phyloP scores from a whole-genome alignment of 1,140 invertebrate species.

The Cyclargus thomasi region DNA sequence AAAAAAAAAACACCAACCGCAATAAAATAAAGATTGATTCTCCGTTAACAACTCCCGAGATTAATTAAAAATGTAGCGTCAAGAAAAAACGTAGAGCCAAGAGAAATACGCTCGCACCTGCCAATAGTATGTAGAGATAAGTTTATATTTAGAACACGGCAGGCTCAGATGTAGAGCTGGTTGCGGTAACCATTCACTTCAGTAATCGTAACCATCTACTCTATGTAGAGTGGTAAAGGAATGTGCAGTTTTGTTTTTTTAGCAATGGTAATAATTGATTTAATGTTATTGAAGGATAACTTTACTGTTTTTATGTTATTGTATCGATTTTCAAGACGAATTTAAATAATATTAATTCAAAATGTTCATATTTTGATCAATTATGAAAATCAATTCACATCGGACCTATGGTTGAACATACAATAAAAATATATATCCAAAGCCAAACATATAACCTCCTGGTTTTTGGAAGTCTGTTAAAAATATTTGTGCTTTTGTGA shows the following conservation, averaged over 20 bases:
- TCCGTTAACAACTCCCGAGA: conserved; percentile 45
- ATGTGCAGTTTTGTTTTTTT: background rate
- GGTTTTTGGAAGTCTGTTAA: no score
- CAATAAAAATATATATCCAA: no score
- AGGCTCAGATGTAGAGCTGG: background rate
- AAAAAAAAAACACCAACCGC: no score
- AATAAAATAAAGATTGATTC: conserved; percentile 13
- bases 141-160: conserved; percentile 67
- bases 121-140: conserved; percentile 68
- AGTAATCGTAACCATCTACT: background rate
- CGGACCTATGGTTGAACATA: no score
- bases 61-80: conserved; percentile 66
- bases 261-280: background rate
- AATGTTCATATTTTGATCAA: no score
- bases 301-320: background rate
- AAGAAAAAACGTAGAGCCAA: conserved; percentile 47
- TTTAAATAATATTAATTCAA: no score
- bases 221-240: background rate
- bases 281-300: background rate
- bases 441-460: no score
- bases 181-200: background rate
- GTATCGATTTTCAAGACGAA: no score
- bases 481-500: no score
- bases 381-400: no score
- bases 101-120: conserved; percentile 56